A percentile compares a stretch with the other conserved stretches of the same genome.
phyloP scores from a whole-genome alignment of 1,140 invertebrate genomes.

The Gonioctena quinquepunctata region DNA sequence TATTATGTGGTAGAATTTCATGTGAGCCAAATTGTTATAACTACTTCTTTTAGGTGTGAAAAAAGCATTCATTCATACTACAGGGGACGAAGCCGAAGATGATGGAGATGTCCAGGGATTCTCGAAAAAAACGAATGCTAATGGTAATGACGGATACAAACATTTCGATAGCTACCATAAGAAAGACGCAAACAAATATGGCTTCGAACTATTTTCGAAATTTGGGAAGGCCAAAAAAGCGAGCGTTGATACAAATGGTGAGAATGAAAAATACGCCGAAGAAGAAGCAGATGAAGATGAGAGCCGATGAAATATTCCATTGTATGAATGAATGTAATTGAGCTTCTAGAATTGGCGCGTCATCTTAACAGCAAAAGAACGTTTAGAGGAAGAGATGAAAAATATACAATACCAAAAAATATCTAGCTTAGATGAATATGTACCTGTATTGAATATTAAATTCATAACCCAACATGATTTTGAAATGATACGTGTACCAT shows the following conservation, averaged over 20 bases:
- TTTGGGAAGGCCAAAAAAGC: slow-evolving; percentile 60
- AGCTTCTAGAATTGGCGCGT: too few relatives aligned
- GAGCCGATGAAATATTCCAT: background rate
- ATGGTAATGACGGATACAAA: slow-evolving; percentile 72
- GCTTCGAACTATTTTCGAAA: slow-evolving; percentile 67
- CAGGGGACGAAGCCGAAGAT: slow-evolving; percentile 37
- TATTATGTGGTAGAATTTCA: too few relatives aligned
- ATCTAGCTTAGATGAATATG: too few relatives aligned
- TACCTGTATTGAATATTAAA: too few relatives aligned
- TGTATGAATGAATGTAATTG: too few relatives aligned
- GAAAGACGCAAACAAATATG: slow-evolving; percentile 71
- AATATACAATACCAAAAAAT: too few relatives aligned
- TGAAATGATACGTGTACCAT: too few relatives aligned
- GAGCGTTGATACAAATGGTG: slow-evolving; percentile 38
- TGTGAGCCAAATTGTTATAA: too few relatives aligned
- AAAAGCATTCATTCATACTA: slow-evolving; percentile 44
- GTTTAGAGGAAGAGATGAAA: too few relatives aligned
- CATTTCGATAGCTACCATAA: slow-evolving; percentile 73
- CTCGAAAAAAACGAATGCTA: slow-evolving; percentile 63
- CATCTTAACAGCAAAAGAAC: too few relatives aligned
- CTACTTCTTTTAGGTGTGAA: slow-evolving; percentile 38
- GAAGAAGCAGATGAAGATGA: background rate
- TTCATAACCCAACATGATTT: too few relatives aligned
- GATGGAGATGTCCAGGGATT: slow-evolving; percentile 68
- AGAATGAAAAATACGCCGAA: slow-evolving; percentile 9